A percentile compares a stretch with the other conserved stretches of the same genome.
These are phyloP conservation scores for Seladonia tumulorum DNA, from an alignment of 2,888 invertebrate species.

Conservation along the genomic window DNA sequence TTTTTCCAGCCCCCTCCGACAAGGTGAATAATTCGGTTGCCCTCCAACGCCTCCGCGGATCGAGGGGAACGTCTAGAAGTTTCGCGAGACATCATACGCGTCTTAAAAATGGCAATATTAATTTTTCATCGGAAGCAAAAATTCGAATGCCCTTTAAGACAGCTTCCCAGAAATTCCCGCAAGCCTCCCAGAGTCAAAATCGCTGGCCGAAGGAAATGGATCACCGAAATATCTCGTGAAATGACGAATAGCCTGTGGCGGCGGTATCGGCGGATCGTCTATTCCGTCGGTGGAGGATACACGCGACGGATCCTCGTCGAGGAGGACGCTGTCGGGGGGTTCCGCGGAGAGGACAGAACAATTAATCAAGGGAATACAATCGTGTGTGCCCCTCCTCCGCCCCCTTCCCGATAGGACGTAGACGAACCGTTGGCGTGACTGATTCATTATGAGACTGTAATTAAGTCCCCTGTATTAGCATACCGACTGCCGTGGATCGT, in stretches of 20 bases:
- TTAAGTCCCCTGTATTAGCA: slow-evolving; percentile 80
- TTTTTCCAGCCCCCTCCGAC: background rate
- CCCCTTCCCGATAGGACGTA: slow-evolving; percentile 15
- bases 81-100: background rate
- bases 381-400: slow-evolving; percentile 51
- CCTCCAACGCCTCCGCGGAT: too few relatives aligned
- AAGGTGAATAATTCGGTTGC: slow-evolving; percentile 9
- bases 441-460: slow-evolving; percentile 81
- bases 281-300: slow-evolving; percentile 37
- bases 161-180: background rate
- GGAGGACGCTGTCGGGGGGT: slow-evolving; percentile 30
- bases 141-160: background rate
- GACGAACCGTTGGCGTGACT: slow-evolving; percentile 72
- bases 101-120: background rate
- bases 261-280: slow-evolving; percentile 47
- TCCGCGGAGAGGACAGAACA: slow-evolving; percentile 60
- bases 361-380: slow-evolving; percentile 77
- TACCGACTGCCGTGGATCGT: slow-evolving; percentile 70
- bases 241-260: slow-evolving; percentile 56
- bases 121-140: background rate
- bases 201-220: slow-evolving; percentile 28
- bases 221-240: slow-evolving; percentile 33
- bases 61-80: background rate
- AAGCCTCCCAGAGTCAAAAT: background rate
- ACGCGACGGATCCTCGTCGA: slow-evolving; percentile 31